These are phyloP conservation scores for Tachystola acroxantha DNA, from an alignment of 2,888 invertebrate genomes.

Conservation along the genomic window DNA sequence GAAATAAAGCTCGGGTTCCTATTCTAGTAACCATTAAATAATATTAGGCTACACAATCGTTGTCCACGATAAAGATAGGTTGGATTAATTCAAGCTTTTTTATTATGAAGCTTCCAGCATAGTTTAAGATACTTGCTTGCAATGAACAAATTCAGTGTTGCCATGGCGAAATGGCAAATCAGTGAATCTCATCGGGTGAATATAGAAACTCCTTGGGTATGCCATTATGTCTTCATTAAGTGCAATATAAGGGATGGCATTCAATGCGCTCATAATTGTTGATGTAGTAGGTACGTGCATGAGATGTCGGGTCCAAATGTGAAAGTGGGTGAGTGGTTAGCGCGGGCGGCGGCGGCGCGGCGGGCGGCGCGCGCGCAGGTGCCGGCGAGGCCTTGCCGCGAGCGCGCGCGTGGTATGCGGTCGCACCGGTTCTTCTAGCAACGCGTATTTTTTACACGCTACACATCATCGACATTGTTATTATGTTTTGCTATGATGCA, in stretches of 20 bases:
- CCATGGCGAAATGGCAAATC: too few relatives aligned
- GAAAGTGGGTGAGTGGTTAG: constrained; percentile 51
- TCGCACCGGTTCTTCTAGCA: constrained; percentile 76
- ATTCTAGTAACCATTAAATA: too few relatives aligned
- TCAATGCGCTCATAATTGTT: constrained; percentile 8
- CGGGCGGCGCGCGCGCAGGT: constrained; percentile 35
- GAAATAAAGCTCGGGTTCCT: too few relatives aligned
- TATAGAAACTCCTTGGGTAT: too few relatives aligned
- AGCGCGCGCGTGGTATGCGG: constrained; percentile 72
- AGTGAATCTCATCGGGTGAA: too few relatives aligned
- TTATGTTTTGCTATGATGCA: constrained; percentile 71
- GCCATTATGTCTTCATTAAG: neutral
- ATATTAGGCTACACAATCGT: too few relatives aligned
- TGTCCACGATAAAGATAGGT: too few relatives aligned
- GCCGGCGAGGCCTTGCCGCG: constrained; percentile 64
- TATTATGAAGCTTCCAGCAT: too few relatives aligned
- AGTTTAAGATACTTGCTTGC: too few relatives aligned
- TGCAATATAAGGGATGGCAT: constrained; percentile 15
- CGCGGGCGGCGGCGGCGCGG: constrained; percentile 19
- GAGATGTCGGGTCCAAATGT: constrained; percentile 32
- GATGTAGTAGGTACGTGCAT: constrained; percentile 16
- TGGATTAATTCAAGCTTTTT: too few relatives aligned
- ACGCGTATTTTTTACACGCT: constrained; percentile 70
- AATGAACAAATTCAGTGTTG: too few relatives aligned
- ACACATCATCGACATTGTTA: constrained; percentile 74